These are phyloP conservation scores for Oceanites oceanicus DNA, from an alignment of 2,113 vertebrate genomes.

Conservation along the genomic window DNA sequence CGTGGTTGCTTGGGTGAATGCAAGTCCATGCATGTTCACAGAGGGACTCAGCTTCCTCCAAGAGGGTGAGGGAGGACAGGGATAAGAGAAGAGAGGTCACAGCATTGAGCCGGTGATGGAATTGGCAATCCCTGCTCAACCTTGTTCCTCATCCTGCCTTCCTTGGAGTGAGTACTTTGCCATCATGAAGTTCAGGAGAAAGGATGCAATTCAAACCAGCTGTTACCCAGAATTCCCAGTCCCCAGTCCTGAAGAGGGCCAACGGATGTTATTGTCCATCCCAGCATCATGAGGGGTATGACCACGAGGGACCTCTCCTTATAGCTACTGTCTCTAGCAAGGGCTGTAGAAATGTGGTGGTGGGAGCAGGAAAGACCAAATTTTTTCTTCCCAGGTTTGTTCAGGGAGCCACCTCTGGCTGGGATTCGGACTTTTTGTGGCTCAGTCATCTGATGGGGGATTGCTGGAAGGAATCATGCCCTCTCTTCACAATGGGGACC, in stretches of 20 bases:
- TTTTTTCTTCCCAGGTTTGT: background rate
- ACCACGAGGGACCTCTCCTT: background rate
- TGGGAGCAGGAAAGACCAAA: background rate
- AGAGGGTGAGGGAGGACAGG: background rate
- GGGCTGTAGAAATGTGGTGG: background rate
- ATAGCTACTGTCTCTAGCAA: background rate
- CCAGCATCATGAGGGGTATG: background rate
- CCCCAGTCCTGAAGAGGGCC: background rate
- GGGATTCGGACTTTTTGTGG: background rate
- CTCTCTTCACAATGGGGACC: background rate
- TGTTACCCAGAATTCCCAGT: background rate
- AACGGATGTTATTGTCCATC: background rate
- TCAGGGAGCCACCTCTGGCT: background rate
- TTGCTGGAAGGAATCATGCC: background rate
- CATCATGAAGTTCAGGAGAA: background rate
- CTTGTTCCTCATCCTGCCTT: background rate
- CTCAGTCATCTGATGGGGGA: background rate
- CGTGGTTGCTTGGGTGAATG: background rate
- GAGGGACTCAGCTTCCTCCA: background rate
- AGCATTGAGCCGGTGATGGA: background rate
- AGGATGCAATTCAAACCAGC: background rate
- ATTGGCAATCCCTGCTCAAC: background rate
- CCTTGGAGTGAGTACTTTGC: background rate
- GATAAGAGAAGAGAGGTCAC: background rate
- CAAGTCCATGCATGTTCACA: background rate